Conservation (phyloP, 2,888 invertebrate species). For the Cylindroiulus punctatus region DNA sequence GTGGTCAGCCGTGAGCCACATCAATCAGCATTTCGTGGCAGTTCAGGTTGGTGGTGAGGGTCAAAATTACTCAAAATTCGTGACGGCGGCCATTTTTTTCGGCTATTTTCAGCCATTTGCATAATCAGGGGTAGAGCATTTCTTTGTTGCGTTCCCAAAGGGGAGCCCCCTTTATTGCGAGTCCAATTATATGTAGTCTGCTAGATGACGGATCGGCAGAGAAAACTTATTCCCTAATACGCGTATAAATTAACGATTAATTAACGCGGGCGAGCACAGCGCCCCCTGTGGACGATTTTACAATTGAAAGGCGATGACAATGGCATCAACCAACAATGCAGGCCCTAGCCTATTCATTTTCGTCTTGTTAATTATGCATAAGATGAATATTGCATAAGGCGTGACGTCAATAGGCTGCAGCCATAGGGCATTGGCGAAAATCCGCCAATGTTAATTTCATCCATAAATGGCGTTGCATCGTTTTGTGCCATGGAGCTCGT, state of each 20-base stretch:
- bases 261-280: neutral
- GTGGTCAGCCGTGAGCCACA: conserved; percentile 11
- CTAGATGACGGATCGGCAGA: neutral
- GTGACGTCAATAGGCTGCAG: neutral
- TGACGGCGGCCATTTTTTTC: neutral
- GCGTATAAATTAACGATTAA: conserved; percentile 18
- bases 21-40: conserved; percentile 18
- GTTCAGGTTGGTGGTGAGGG: conserved; percentile 2
- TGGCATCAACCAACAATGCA: neutral
- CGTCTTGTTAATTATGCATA: neutral
- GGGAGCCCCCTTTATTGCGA: neutral
- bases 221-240: conserved; percentile 3
- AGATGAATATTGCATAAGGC: neutral
- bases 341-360: neutral
- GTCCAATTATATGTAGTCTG: neutral
- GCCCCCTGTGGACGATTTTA: neutral
- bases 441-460: no score
- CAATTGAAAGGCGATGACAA: neutral
- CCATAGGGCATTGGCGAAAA: neutral
- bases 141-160: neutral
- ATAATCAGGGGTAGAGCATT: neutral
- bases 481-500: neutral
- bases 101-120: neutral
- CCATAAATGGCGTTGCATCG: neutral
- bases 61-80: neutral